These are phyloP conservation scores for Zaprionus ghesquierei DNA, from an alignment of 1,140 invertebrate genomes.

Conservation along the genomic window DNA sequence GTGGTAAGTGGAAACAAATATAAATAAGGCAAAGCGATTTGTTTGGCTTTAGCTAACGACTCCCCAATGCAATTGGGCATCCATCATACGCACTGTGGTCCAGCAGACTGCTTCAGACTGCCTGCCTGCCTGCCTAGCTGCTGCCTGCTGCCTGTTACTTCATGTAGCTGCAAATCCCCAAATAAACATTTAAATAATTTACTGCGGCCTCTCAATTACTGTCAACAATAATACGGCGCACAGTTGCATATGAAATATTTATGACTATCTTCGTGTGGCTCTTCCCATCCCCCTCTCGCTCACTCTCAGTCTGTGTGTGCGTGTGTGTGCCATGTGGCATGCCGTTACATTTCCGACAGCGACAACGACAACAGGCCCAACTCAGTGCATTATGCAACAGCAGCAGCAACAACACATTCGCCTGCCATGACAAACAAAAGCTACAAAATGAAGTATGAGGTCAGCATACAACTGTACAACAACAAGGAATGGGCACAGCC, in stretches of 20 bases:
- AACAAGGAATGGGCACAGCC: background rate
- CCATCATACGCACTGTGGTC: constrained; percentile 55
- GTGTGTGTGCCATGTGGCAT: constrained; percentile 43
- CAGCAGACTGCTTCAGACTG: background rate
- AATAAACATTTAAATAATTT: constrained; percentile 71
- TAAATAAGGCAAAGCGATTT: constrained; percentile 48
- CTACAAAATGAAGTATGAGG: constrained; percentile 79
- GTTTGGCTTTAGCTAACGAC: constrained; percentile 54
- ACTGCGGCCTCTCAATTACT: constrained; percentile 60
- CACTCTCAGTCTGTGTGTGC: background rate
- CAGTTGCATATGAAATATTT: constrained; percentile 52
- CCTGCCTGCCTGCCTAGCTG: constrained; percentile 2
- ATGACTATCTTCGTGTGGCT: constrained; percentile 40
- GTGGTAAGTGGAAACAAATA: constrained; percentile 38
- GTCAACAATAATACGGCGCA: constrained; percentile 59
- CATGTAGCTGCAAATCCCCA: constrained; percentile 44
- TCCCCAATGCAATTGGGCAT: constrained; percentile 52
- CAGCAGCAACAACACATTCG: constrained; percentile 20
- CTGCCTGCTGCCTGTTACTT: background rate
- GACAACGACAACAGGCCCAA: constrained; percentile 23
- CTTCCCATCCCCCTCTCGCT: background rate
- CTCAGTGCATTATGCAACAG: constrained; percentile 65
- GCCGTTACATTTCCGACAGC: constrained; percentile 67
- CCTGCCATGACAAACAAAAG: constrained; percentile 73
- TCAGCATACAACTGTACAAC: constrained; percentile 48